Conservation (phyloP, 2,888 invertebrate genomes). For the Watsonalla binaria region DNA sequence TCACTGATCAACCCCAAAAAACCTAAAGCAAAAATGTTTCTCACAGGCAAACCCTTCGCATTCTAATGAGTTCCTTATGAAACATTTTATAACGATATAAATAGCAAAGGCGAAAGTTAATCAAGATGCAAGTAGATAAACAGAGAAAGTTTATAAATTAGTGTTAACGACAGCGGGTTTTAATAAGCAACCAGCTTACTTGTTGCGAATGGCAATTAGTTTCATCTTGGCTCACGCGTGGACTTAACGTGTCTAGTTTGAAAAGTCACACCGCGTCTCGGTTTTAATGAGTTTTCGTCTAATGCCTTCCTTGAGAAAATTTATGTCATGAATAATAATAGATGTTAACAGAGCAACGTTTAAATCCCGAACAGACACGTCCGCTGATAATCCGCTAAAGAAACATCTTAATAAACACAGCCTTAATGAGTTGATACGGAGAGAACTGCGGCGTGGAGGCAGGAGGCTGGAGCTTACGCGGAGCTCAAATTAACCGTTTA, state of each 20-base stretch:
- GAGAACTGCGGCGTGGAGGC: conserved; percentile 24
- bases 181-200: conserved; percentile 65
- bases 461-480: not conserved
- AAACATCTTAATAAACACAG: conserved; percentile 64
- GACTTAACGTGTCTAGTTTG: conserved; percentile 77
- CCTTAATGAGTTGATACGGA: conserved; percentile 57
- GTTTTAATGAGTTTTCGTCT: conserved; percentile 78
- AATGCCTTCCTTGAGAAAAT: conserved; percentile 73
- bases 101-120: conserved; percentile 1
- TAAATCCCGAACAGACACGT: conserved; percentile 69
- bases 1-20: conserved; percentile 29
- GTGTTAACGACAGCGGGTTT: conserved; percentile 58
- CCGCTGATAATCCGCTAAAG: conserved; percentile 59
- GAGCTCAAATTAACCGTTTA: not conserved
- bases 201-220: conserved; percentile 69
- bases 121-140: conserved; percentile 21
- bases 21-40: conserved; percentile 4
- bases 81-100: not conserved
- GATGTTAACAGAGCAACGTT: conserved; percentile 64
- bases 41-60: not conserved
- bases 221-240: conserved; percentile 67
- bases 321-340: conserved; percentile 78
- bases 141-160: conserved; percentile 57
- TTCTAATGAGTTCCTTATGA: not conserved
- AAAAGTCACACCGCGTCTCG: conserved; percentile 74